These are phyloP conservation scores for Pipistrellus nathusii DNA, from an alignment of 2,797 vertebrate species.

Conservation along the genomic window DNA sequence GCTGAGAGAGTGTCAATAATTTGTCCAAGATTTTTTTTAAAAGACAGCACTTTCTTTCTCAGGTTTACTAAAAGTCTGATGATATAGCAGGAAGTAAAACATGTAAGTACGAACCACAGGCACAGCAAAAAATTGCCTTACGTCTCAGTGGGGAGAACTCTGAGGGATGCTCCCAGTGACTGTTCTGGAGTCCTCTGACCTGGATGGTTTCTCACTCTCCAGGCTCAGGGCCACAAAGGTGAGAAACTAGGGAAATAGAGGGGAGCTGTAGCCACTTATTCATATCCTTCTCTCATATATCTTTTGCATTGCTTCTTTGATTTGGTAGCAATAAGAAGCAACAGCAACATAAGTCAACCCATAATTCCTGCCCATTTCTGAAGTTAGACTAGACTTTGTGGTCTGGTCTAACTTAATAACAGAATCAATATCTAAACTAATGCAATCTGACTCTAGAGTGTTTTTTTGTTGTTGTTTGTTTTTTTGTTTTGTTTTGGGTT, in stretches of 20 bases:
- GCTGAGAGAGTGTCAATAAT: neutral
- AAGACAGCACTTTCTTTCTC: neutral
- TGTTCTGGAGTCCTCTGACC: neutral
- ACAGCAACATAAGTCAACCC: neutral
- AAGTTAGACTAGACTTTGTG: neutral
- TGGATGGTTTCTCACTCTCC: neutral
- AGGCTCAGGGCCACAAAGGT: neutral
- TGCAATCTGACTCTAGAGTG: neutral
- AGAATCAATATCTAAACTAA: neutral
- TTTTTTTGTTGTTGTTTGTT: too few species aligned
- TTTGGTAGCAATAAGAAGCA: neutral
- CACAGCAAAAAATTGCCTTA: neutral
- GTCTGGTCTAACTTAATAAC: neutral
- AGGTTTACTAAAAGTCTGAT: neutral
- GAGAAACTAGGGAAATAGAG: neutral
- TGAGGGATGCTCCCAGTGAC: neutral
- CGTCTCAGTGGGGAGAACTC: neutral
- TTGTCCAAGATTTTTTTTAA: neutral
- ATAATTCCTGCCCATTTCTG: neutral
- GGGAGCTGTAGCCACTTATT: neutral
- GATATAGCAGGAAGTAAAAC: neutral
- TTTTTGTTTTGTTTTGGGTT: too few species aligned
- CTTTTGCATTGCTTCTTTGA: neutral
- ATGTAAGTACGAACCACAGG: neutral
- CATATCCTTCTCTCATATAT: neutral